phyloP scores from a whole-genome alignment of 92 coral and sea anemone species.

The Paragorgia papillata region DNA sequence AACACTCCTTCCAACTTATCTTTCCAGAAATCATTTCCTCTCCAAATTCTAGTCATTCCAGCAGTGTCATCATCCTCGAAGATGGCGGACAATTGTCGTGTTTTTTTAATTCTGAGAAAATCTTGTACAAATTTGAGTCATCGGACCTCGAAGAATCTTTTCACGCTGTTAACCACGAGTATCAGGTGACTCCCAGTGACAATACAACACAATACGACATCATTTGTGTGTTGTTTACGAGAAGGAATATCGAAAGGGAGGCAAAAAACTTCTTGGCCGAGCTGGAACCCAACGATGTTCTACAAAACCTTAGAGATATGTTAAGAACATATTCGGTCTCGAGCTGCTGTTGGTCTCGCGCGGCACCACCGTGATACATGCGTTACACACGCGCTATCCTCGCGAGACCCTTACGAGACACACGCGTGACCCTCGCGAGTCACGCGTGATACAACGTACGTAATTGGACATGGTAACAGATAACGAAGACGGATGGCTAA shows the following conservation, averaged over 20 bases:
- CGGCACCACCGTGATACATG: constrained; percentile 10
- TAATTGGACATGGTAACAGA: too few species aligned
- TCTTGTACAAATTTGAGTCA: constrained; percentile 20
- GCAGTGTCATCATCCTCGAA: neutral
- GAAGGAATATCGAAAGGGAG: constrained; percentile 66
- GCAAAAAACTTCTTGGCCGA: constrained; percentile 65
- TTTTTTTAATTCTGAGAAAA: constrained; percentile 4
- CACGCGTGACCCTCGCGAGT: neutral
- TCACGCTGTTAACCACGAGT: neutral
- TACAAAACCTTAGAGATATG: neutral
- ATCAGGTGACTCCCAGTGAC: neutral
- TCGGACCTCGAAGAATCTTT: constrained; percentile 19
- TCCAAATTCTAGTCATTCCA: too few species aligned
- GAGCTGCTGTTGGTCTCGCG: constrained; percentile 14
- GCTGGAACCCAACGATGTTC: neutral
- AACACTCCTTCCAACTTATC: too few species aligned
- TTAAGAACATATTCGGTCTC: neutral
- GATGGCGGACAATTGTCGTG: neutral
- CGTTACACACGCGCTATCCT: too few species aligned
- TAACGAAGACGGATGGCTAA: too few species aligned
- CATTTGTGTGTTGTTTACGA: constrained; percentile 70
- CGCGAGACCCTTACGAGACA: too few species aligned
- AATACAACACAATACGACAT: constrained; percentile 46
- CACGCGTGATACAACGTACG: neutral
- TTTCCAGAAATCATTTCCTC: too few species aligned